Base-by-base conservation (phyloP, 2,113 vertebrate species). In the Phyllostomus discolor region DNA sequence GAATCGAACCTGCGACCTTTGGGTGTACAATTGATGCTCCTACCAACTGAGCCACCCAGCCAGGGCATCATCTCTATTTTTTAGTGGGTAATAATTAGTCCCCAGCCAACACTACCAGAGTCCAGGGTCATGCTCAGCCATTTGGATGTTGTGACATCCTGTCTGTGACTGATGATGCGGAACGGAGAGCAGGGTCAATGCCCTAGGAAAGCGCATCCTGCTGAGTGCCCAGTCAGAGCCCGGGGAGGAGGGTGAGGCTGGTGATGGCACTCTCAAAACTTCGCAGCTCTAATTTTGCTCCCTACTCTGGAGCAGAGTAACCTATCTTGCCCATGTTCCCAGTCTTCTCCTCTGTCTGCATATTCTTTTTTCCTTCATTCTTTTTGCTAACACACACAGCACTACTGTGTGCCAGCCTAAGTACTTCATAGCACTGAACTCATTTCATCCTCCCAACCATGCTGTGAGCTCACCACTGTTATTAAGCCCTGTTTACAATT, bases 321-420 rank as follows among this genome's bases (percentile, higher is more conserved):
- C 79, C 33, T 1, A 5, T 67, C 66, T n/a, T 9, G 17, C 11
- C 46, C 19, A 5, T 0, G 2, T 3, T 7, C 62, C 48, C 19
- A 12, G n/a, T 24, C 62, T 38, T 10, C 22, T 35, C 70, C n/a
- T 52, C 24, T 16, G 28, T 7, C 50, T 80, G 41, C 33, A 5
- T 19, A 11, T 41, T 35, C 35, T 31, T 31, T 24, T 43, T 22
- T 26, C 50, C 48, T 83, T n/a, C 66, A 3, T 90, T 31, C 35
- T 31, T 69, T 82, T 75, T 59, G 16, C 75, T 89, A 22, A 22
- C 6, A 50, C 14, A 0, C 19, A 10, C 1, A 16, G 35, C 9
- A 54, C 79, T 76, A 9, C n/a, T 26, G 16, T 38, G 12, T 31
- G 28, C 11, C 43, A 4, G 16, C 38, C 59, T 43, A 5, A 46